Percentiles rank a stretch among this genome's conserved stretches.
Evolutionary conservation across 1,140 invertebrate species (phyloP).

Genomic region (Gonioctena quinquepunctata): DNA sequence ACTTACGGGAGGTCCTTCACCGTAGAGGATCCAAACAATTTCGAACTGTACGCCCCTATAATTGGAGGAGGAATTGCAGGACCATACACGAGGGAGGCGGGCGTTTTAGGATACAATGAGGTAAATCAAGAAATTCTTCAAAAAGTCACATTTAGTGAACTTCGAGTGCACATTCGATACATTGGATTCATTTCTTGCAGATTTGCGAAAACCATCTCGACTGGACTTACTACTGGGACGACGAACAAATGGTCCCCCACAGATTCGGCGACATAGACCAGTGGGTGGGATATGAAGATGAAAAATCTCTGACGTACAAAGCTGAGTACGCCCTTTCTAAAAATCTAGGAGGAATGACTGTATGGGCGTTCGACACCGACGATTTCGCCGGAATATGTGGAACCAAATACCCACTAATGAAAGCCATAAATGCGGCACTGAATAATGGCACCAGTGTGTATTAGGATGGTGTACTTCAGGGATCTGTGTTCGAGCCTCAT

Average conservation of each 20-base stretch:
- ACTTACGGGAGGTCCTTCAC: slow-evolving; percentile 70
- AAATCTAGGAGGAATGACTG: slow-evolving; percentile 66
- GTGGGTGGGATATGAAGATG: slow-evolving; percentile 79
- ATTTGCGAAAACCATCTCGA: neutral
- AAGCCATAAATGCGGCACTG: no score
- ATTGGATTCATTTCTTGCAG: neutral
- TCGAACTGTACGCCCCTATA: slow-evolving; percentile 59
- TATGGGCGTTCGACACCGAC: slow-evolving; percentile 78
- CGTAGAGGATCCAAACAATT: slow-evolving; percentile 56
- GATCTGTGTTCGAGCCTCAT: no score
- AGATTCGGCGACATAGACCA: slow-evolving; percentile 54
- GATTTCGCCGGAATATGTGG: slow-evolving; percentile 56
- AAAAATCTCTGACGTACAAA: slow-evolving; percentile 61
- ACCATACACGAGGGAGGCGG: slow-evolving; percentile 69
- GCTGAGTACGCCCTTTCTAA: slow-evolving; percentile 38
- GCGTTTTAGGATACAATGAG: slow-evolving; percentile 80
- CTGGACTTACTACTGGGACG: slow-evolving; percentile 61
- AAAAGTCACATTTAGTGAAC: no score
- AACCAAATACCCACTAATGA: slow-evolving; percentile 64
- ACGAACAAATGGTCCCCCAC: slow-evolving; percentile 66
- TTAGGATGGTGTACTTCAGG: no score
- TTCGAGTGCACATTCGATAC: no score
- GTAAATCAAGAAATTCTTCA: no score
- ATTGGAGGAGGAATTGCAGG: slow-evolving; percentile 64
- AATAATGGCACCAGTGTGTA: no score